Conservation (phyloP, 2,113 vertebrate genomes). For the Salvelinus alpinus region DNA sequence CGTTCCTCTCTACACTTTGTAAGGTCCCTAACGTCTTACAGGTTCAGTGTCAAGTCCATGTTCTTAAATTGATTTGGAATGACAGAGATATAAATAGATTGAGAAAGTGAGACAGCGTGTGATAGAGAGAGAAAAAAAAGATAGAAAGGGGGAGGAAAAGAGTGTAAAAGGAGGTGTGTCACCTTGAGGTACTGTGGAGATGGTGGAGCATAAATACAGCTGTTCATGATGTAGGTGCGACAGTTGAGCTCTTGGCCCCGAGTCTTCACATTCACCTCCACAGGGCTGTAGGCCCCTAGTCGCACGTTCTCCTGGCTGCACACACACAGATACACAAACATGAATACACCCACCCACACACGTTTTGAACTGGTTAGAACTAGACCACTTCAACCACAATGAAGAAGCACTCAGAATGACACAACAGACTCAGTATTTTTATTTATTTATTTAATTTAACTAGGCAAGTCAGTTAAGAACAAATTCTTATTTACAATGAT, state of each 20-base stretch:
- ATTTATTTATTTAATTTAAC: no score
- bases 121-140: neutral
- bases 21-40: no score
- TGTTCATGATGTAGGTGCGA: conserved; percentile 87
- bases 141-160: neutral
- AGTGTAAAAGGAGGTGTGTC: conserved; percentile 13
- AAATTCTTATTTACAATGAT: no score
- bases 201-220: conserved; percentile 78
- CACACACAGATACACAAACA: neutral
- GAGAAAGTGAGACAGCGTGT: neutral
- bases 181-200: conserved; percentile 92
- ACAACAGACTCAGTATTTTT: neutral
- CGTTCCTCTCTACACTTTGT: no score
- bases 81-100: neutral
- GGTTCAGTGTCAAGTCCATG: no score
- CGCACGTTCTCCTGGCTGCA: conserved; percentile 87
- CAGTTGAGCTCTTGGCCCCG: conserved; percentile 76
- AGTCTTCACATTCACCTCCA: conserved; percentile 78
- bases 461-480: no score
- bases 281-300: conserved; percentile 79
- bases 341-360: no score
- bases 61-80: no score
- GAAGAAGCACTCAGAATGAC: neutral
- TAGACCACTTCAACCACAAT: neutral
- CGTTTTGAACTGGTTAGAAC: no score